Base-by-base conservation (phyloP, 2,888 invertebrate genomes). In the Mythimna loreyi region DNA sequence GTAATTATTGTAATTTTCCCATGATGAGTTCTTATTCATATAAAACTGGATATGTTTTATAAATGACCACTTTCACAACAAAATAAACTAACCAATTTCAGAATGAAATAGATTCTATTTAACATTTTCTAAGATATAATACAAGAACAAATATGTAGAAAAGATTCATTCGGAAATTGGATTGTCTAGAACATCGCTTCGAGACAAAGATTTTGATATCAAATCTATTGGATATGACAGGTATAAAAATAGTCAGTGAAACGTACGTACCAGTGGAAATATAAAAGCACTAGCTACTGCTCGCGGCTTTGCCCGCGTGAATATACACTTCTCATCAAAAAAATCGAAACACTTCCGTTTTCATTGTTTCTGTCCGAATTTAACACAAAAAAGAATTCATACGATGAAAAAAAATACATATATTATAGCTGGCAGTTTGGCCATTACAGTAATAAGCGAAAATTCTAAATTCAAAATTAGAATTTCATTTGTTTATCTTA, bases 131-230 rank as follows among this genome's bases (percentile, higher is more conserved):
- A 43, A 43, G 7, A n/a, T 19, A 43, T n/a, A n/a, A n/a, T 30
- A 5, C 5, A 4, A 9, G 8, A 30, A 23, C 2, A 62, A 62
- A 30, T 8, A 30, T 1, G 9, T 63, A n/a, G n/a, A 45, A 45
- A 64, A 33, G 3, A 63, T 47, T 7, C 1, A 6, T 11, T 25
- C n/a, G 16, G 16, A 47, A 33, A 64, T n/a, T 33, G 33, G 28
- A 40, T 33, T n/a, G 33, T 33, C 64, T 33, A 64, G 45, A 25
- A 33, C 45, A n/a, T 16, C n/a, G n/a, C 45, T 3, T 11, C 6
- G 25, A 45, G n/a, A 64, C 33, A 40, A 65, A 65, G 36, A 19
- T 28, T 50, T 9, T 19, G 21, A 43, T 43, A 59, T 43, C 21
- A 43, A 59, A 58, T 43, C 63, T 9, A 9, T 21, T 59, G 23